A percentile compares a stretch with the other conserved stretches of the same genome.
These are phyloP conservation scores for Himalopsyche anomala DNA, from an alignment of 2,888 invertebrate genomes.

Conservation along the genomic window DNA sequence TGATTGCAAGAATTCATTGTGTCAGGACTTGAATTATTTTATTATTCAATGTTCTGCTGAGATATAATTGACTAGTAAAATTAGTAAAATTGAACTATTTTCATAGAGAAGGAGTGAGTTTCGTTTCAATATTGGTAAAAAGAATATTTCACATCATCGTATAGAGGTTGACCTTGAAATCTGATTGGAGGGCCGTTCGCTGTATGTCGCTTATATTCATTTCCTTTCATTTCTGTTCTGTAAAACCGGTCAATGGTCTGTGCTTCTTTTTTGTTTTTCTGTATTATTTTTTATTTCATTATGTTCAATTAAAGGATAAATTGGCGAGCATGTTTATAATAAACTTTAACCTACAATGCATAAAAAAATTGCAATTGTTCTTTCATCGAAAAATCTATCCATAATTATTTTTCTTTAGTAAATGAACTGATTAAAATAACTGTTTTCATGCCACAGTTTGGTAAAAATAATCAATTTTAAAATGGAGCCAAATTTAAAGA, in stretches of 20 bases:
- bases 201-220: slow-evolving; percentile 38
- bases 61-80: too few species aligned
- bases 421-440: too few species aligned
- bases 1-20: too few species aligned
- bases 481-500: neutral
- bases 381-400: too few species aligned
- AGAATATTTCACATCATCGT: slow-evolving; percentile 1
- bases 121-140: neutral
- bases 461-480: neutral
- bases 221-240: slow-evolving; percentile 42
- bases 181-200: slow-evolving; percentile 41
- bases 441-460: neutral
- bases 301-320: neutral
- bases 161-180: slow-evolving; percentile 42
- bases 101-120: neutral
- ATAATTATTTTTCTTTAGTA: too few species aligned
- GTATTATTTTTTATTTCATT: slow-evolving; percentile 3
- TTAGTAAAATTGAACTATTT: neutral
- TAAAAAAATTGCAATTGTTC: too few species aligned
- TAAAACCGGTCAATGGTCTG: slow-evolving; percentile 38
- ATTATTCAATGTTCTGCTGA: too few species aligned
- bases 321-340: neutral
- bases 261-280: slow-evolving; percentile 3
- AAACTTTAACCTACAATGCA: too few species aligned
- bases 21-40: too few species aligned